Base-by-base conservation (phyloP, 2,888 invertebrate genomes). In the Noctua comes region DNA sequence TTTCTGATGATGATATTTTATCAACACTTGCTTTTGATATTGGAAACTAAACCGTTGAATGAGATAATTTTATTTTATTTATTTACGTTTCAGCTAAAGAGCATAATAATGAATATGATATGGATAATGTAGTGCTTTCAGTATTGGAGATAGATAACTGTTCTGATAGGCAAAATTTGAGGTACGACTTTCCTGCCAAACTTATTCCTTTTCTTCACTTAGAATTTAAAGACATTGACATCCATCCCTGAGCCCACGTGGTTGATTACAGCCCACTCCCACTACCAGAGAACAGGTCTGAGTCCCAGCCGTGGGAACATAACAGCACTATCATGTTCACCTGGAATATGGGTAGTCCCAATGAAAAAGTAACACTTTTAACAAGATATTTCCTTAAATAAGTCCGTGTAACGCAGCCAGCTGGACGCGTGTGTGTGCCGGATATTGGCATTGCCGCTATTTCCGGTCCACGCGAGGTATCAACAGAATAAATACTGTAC, bases 401-500 rank as follows among this genome's bases (percentile, higher is more conserved):
- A 83, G 65, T 73, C 31, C 43, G n/a, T 68, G 77, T 79, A 72
- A 81, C 71, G 83, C 66, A 71, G n/a, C 69, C 85, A 77, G 71
- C 77, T 76, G 82, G 83, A 51, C 80, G 82, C 78, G 79, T 80
- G 79, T 77, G 69, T 77, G 77, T 27, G 77, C 88, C 95, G 95
- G 95, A 95, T 95, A 95, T 95, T 95, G 95, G 91, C 89, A 90
- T 89, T 91, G 92, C 93, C 92, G 91, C 92, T 91, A 94, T 95
- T 95, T 95, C 95, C 95, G 95, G 77, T 88, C 91, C 85, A 84
- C 80, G 77, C 82, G 91, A 90, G 92, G 90, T 88, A 92, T 91
- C 91, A 92, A 90, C 90, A 86, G 88, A 90, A 88, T 89, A 88
- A 87, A 90, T 90, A 88, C 88, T 84, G 86, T 85, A 75, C 73